These are phyloP conservation scores for Tortricodes alternella DNA, from an alignment of 2,888 invertebrate genomes.

Conservation along the genomic window DNA sequence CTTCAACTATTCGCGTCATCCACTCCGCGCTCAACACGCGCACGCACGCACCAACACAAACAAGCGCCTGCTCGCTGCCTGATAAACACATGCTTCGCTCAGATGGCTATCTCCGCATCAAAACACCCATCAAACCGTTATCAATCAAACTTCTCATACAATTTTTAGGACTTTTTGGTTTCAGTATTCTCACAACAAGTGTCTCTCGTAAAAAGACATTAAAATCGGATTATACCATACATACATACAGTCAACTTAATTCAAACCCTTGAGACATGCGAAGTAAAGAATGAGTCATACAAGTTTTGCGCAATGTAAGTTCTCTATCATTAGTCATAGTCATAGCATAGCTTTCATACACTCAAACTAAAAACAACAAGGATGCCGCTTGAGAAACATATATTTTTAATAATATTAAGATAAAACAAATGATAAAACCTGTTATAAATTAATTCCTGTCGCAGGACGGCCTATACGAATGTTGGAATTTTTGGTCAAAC, in stretches of 20 bases:
- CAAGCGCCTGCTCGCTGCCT: conserved; percentile 55
- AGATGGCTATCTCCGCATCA: conserved; percentile 46
- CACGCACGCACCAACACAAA: conserved; percentile 76
- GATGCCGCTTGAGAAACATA: not conserved
- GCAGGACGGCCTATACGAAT: no score
- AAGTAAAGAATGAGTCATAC: conserved; percentile 19
- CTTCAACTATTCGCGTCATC: conserved; percentile 76
- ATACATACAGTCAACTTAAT: conserved; percentile 22
- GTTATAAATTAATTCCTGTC: no score
- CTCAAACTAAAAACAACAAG: conserved; percentile 9
- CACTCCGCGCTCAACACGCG: conserved; percentile 69
- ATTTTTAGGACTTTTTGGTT: no score
- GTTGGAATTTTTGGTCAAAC: not conserved
- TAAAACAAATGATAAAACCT: not conserved
- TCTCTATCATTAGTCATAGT: conserved; percentile 1
- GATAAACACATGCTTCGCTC: conserved; percentile 58
- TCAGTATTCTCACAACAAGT: no score
- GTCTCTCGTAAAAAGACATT: no score
- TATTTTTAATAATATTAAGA: not conserved
- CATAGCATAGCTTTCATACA: conserved; percentile 23
- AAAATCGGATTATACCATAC: conserved; percentile 31
- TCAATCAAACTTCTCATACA: conserved; percentile 44
- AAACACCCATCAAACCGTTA: conserved; percentile 42
- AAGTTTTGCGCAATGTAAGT: conserved; percentile 7
- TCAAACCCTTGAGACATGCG: conserved; percentile 2